These are phyloP conservation scores for Cerastis leucographa DNA, from an alignment of 2,888 invertebrate genomes.

Conservation along the genomic window DNA sequence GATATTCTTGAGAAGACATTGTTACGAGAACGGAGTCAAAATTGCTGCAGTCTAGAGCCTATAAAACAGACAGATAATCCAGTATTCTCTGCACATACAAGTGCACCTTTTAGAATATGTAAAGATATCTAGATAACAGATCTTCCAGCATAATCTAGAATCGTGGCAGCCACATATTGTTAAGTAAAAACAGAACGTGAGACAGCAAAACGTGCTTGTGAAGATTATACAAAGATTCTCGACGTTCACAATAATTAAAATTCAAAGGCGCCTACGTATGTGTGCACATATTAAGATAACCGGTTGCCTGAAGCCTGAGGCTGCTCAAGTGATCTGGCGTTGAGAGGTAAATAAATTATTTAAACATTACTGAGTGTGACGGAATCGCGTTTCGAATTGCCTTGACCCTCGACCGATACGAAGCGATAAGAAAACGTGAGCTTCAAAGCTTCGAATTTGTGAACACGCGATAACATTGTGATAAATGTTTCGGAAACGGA, in stretches of 20 bases:
- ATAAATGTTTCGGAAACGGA: conserved; percentile 11
- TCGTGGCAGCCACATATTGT: conserved; percentile 30
- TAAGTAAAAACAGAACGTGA: conserved; percentile 47
- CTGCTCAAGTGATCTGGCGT: conserved; percentile 1
- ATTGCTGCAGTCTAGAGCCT: conserved; percentile 34
- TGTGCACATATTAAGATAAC: conserved; percentile 53
- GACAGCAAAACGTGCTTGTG: conserved; percentile 28
- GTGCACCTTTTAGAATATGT: conserved; percentile 36
- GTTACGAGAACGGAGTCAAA: conserved; percentile 45
- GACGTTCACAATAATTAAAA: conserved; percentile 44
- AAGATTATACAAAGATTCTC: conserved; percentile 37
- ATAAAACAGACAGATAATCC: conserved; percentile 31
- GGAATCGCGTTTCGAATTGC: conserved; percentile 43
- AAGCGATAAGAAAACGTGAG: conserved; percentile 37
- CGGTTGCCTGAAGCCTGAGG: conserved; percentile 51
- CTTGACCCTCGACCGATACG: conserved; percentile 60
- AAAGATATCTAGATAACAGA: conserved; percentile 33
- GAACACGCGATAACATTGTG: conserved; percentile 13
- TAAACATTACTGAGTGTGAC: conserved; percentile 30
- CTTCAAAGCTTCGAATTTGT: conserved; percentile 19
- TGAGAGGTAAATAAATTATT: conserved; percentile 36
- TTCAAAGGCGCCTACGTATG: conserved; percentile 52
- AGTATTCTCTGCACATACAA: conserved; percentile 33
- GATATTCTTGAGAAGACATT: conserved; percentile 69
- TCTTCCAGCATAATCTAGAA: conserved; percentile 21